Conservation (phyloP, 1,140 invertebrate species). For the Drosophila melanica region DNA sequence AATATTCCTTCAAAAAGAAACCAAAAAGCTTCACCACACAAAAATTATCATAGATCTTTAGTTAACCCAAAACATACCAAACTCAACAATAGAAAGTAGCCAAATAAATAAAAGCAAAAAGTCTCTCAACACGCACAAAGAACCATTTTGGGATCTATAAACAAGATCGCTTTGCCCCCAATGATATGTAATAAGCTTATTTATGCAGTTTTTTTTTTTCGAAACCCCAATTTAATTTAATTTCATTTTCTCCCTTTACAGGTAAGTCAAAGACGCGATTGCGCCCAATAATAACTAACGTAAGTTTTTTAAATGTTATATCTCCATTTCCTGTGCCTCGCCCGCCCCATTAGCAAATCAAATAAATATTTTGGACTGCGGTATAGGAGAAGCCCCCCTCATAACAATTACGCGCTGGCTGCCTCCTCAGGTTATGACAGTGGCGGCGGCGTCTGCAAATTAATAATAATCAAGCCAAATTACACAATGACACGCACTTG, state of each 20-base stretch:
- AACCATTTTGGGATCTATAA: slow-evolving; percentile 5
- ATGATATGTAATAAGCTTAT: not conserved
- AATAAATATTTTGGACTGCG: slow-evolving; percentile 70
- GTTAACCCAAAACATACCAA: slow-evolving; percentile 6
- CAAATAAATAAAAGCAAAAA: not conserved
- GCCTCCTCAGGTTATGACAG: slow-evolving; percentile 32
- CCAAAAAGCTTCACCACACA: slow-evolving; percentile 6
- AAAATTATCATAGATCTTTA: slow-evolving; percentile 24
- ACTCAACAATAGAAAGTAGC: slow-evolving; percentile 17
- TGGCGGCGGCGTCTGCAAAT: slow-evolving; percentile 69
- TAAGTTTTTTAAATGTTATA: slow-evolving; percentile 47
- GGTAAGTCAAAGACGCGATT: slow-evolving; percentile 51
- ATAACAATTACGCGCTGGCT: slow-evolving; percentile 45
- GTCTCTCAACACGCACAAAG: not conserved
- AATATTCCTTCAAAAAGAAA: slow-evolving; percentile 2
- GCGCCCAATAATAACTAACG: slow-evolving; percentile 40
- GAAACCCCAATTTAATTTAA: slow-evolving; percentile 62
- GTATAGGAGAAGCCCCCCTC: slow-evolving; percentile 29
- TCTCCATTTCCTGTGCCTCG: slow-evolving; percentile 62
- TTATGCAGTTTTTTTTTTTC: slow-evolving; percentile 13
- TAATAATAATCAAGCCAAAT: slow-evolving; percentile 82
- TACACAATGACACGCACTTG: slow-evolving; percentile 81
- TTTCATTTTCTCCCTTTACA: slow-evolving; percentile 61
- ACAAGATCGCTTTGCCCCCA: not conserved
- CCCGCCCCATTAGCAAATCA: slow-evolving; percentile 67